Conservation (phyloP, 2,113 vertebrate species). For the Rhodinocichla rosea region DNA sequence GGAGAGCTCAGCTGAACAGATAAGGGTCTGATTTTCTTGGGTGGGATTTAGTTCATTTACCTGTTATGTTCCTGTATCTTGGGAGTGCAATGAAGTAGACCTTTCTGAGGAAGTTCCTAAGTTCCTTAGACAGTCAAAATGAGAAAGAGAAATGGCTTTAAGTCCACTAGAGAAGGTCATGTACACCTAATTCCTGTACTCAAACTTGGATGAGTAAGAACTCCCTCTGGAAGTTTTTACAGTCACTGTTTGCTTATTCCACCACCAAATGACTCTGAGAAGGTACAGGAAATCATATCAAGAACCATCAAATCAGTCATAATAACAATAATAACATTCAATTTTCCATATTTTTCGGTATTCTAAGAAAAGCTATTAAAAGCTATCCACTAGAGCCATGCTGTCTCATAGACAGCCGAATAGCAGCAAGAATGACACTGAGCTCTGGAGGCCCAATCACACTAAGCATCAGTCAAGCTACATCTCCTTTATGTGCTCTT, state of each 20-base stretch:
- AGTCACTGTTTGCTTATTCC: neutral
- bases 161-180: neutral
- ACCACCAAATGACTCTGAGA: neutral
- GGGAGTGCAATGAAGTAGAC: neutral
- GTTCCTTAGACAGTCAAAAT: neutral
- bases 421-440: neutral
- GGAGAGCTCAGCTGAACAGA: neutral
- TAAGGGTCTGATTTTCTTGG: neutral
- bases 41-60: neutral
- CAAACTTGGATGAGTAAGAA: neutral
- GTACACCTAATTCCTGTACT: neutral
- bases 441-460: neutral
- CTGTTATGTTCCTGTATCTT: neutral
- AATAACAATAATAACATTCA: neutral
- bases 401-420: neutral
- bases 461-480: neutral
- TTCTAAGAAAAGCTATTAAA: neutral
- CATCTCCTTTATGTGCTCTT: neutral
- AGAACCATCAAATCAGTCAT: neutral
- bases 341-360: neutral
- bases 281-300: neutral
- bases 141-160: neutral
- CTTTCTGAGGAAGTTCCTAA: neutral
- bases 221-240: neutral
- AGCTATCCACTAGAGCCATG: neutral